phyloP scores from a whole-genome alignment of 2,797 vertebrate species.

The Notolepis coatsorum region DNA sequence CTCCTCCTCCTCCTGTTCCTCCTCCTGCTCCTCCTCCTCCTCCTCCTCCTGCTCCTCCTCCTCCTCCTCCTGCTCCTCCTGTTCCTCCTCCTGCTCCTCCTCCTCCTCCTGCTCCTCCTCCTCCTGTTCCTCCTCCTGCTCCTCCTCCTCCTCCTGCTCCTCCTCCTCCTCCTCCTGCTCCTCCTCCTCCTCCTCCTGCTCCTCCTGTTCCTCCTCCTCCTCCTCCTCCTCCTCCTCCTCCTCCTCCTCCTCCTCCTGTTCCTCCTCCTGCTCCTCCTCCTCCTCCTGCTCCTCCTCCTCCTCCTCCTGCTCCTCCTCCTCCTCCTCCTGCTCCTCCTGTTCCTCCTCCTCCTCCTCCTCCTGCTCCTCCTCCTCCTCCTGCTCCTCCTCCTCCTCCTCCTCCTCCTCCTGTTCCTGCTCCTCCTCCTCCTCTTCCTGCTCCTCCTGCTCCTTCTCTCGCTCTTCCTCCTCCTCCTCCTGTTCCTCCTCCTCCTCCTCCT shows the following conservation, averaged over 20 bases:
- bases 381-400: not conserved
- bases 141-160: not conserved
- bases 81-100: slow-evolving; percentile 31
- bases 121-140: slow-evolving; percentile 24
- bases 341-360: slow-evolving; percentile 29
- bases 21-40: too few species aligned
- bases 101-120: slow-evolving; percentile 37
- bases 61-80: slow-evolving; percentile 9
- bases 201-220: too few species aligned
- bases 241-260: too few species aligned
- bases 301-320: slow-evolving; percentile 17
- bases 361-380: slow-evolving; percentile 45
- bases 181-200: not conserved
- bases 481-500: not conserved
- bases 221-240: too few species aligned
- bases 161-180: too few species aligned
- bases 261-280: too few species aligned
- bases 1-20: not conserved
- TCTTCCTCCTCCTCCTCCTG: not conserved
- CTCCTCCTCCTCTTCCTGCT: too few species aligned
- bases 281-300: slow-evolving; percentile 18
- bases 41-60: not conserved
- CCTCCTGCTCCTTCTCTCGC: too few species aligned
- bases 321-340: slow-evolving; percentile 28
- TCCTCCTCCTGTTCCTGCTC: not conserved